Evolutionary conservation across 2,797 vertebrate genomes (phyloP).

Genomic region (Aldrovandia affinis): DNA sequence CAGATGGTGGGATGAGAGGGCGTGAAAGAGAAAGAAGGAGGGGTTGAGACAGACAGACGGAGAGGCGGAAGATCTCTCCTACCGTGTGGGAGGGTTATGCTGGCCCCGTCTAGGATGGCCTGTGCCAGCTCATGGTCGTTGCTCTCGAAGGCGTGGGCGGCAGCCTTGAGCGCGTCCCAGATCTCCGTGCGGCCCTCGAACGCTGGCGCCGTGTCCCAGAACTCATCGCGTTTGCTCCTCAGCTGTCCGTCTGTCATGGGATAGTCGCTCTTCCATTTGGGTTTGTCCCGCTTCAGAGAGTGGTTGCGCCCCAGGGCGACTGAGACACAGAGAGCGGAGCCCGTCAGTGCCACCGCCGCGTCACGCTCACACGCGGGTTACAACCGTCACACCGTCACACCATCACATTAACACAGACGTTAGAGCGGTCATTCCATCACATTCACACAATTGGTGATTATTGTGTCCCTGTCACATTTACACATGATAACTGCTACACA

Average conservation of each 20-base stretch:
- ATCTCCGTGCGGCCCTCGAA: conserved; percentile 84
- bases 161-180: conserved; percentile 82
- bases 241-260: conserved; percentile 82
- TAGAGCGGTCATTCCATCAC: neutral
- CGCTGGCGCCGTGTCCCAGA: conserved; percentile 82
- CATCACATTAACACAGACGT: neutral
- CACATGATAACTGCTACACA: too few relatives aligned
- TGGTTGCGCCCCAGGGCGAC: conserved; percentile 83
- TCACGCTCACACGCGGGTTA: neutral
- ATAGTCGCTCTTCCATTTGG: conserved; percentile 84
- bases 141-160: conserved; percentile 81
- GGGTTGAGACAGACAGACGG: neutral
- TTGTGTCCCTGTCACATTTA: too few relatives aligned
- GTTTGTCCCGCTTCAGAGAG: conserved; percentile 81
- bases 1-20: neutral
- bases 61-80: conserved; percentile 45
- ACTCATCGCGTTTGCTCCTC: conserved; percentile 81
- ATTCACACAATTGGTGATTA: too few relatives aligned
- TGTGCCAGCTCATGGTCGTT: conserved; percentile 83
- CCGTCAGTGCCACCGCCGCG: neutral
- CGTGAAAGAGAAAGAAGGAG: neutral
- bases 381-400: neutral
- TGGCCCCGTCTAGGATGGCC: conserved; percentile 81
- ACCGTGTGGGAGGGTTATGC: conserved; percentile 81
- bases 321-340: conserved; percentile 49